Evolutionary conservation across 1,140 invertebrate genomes (phyloP).

Genomic region (Brachionus rubens): DNA sequence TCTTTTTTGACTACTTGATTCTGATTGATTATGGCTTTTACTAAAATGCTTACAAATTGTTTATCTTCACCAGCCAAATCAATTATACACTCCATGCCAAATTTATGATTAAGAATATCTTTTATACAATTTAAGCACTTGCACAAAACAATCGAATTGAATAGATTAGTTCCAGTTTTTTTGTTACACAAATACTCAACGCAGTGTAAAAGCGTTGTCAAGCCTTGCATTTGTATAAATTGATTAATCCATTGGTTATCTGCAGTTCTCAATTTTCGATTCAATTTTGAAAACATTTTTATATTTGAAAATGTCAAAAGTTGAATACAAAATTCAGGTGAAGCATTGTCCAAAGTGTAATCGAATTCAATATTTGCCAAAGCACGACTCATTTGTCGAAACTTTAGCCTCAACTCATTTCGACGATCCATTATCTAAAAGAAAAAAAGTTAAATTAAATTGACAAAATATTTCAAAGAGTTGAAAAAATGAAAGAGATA

Average conservation of each 20-base stretch:
- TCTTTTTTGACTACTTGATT: slow-evolving; percentile 38
- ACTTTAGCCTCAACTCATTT: not conserved
- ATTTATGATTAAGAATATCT: slow-evolving; percentile 19
- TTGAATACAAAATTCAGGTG: slow-evolving; percentile 28
- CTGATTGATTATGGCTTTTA: not conserved
- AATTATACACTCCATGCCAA: slow-evolving; percentile 14
- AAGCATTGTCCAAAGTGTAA: not conserved
- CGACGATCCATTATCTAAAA: not conserved
- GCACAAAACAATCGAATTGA: not conserved
- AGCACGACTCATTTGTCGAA: not conserved
- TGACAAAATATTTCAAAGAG: no score
- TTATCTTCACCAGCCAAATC: slow-evolving; percentile 9
- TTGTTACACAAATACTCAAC: slow-evolving; percentile 23
- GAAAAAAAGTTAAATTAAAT: not conserved
- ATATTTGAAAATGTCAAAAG: not conserved
- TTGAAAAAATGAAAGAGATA: no score
- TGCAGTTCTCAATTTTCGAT: not conserved
- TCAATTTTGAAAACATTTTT: not conserved
- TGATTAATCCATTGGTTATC: not conserved
- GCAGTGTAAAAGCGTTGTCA: not conserved
- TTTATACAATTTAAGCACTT: slow-evolving; percentile 31
- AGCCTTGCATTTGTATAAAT: slow-evolving; percentile 1
- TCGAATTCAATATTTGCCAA: slow-evolving; percentile 17
- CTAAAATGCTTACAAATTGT: not conserved
- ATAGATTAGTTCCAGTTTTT: not conserved